A percentile compares a stretch with the other conserved stretches of the same genome.
These are phyloP conservation scores for Tribolium freemani DNA, from an alignment of 2,888 invertebrate species.

Conservation along the genomic window DNA sequence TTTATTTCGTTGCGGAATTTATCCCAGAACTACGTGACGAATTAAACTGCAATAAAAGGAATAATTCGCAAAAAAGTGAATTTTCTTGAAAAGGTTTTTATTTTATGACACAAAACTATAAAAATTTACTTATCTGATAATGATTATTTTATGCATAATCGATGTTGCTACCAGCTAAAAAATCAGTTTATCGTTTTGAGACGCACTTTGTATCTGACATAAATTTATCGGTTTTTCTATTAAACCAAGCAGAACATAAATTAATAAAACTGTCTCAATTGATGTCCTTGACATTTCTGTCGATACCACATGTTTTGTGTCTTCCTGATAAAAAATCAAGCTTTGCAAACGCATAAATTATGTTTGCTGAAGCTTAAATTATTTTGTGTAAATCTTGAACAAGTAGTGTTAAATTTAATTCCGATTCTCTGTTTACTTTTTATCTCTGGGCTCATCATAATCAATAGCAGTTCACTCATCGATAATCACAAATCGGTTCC, in stretches of 20 bases:
- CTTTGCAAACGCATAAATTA: not conserved
- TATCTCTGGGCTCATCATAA: constrained; percentile 16
- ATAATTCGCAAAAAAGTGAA: no score
- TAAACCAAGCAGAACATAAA: constrained; percentile 6
- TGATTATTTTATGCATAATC: no score
- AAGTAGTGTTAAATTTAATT: not conserved
- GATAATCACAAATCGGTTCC: constrained; percentile 38
- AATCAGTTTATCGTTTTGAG: no score
- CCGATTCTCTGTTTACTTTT: constrained; percentile 10
- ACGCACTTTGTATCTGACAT: not conserved
- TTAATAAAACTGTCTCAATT: constrained; percentile 1
- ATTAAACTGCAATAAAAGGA: no score
- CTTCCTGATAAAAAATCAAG: not conserved
- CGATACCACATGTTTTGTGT: constrained; percentile 5
- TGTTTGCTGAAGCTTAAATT: not conserved
- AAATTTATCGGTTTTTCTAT: constrained; percentile 4
- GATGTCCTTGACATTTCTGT: constrained; percentile 12
- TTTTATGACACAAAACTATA: no score
- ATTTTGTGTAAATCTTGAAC: not conserved
- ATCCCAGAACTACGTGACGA: no score
- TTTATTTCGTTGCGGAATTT: no score
- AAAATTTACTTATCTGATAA: no score
- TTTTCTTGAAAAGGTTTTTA: not conserved
- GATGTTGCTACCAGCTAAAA: no score
- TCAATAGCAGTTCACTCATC: constrained; percentile 20